Evolutionary conservation across 2,888 invertebrate genomes (phyloP).

Genomic region (Ophion ellenae): DNA sequence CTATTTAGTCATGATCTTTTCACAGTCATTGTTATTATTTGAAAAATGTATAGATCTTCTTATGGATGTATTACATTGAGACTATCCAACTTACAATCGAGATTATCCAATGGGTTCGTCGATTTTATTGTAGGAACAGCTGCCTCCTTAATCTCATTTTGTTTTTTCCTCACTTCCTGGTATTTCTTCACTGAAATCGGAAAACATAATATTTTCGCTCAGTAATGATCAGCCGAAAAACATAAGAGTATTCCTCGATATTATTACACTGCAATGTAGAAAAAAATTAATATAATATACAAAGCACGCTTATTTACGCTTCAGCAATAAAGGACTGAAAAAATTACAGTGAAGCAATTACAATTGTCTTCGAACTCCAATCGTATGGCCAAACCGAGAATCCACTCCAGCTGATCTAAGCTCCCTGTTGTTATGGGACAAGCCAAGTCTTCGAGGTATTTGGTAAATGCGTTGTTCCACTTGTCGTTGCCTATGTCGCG

Average conservation of each 20-base stretch:
- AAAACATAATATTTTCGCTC: constrained; percentile 12
- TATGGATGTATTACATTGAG: constrained; percentile 34
- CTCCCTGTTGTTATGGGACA: constrained; percentile 88
- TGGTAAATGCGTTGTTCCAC: constrained; percentile 90
- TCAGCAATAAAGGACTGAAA: neutral
- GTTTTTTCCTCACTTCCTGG: constrained; percentile 87
- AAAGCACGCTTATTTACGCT: neutral
- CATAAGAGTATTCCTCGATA: neutral
- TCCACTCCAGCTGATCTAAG: constrained; percentile 92
- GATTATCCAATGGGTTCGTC: constrained; percentile 92
- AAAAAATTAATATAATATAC: neutral
- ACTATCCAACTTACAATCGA: constrained; percentile 89
- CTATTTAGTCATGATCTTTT: too few relatives aligned
- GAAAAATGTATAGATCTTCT: too few relatives aligned
- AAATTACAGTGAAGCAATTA: constrained; percentile 78
- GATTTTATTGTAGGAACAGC: constrained; percentile 90
- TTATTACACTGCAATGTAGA: constrained; percentile 12
- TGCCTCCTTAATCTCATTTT: constrained; percentile 84
- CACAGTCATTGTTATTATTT: too few relatives aligned
- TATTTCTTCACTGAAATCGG: constrained; percentile 86
- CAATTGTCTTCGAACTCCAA: constrained; percentile 93
- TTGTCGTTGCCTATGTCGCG: constrained; percentile 87
- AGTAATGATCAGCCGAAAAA: too few relatives aligned
- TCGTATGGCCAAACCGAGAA: constrained; percentile 92
- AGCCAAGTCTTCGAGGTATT: constrained; percentile 90